phyloP scores from a whole-genome alignment of 2,113 vertebrate genomes.

The Heterochromis multidens region DNA sequence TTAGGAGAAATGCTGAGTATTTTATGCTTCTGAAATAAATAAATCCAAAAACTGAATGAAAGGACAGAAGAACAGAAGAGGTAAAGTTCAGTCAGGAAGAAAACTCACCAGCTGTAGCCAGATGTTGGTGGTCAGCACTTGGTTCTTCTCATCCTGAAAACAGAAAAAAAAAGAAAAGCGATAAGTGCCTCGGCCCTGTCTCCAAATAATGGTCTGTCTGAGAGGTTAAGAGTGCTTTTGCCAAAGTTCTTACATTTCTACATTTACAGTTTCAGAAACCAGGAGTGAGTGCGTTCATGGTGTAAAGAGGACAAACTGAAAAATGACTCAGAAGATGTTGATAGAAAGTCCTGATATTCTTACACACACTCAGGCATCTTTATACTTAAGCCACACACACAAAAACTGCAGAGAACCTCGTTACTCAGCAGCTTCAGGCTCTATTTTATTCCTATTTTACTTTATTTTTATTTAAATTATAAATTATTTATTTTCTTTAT shows the following conservation, averaged over 20 bases:
- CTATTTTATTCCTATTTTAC: too few species aligned
- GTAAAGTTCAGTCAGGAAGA: background rate
- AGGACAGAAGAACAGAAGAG: too few species aligned
- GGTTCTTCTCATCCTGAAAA: conserved; percentile 91
- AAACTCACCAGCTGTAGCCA: conserved; percentile 91
- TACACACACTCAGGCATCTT: too few species aligned
- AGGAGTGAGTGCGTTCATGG: background rate
- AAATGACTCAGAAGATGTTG: background rate
- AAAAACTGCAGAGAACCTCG: too few species aligned
- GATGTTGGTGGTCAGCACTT: conserved; percentile 91
- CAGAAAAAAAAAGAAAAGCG: background rate
- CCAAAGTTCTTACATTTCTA: background rate
- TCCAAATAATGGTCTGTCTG: background rate
- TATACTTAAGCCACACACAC: too few species aligned
- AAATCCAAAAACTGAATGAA: too few species aligned
- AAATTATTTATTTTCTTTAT: too few species aligned
- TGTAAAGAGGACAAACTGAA: background rate
- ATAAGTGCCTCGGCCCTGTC: too few species aligned
- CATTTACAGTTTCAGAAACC: background rate
- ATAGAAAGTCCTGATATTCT: background rate
- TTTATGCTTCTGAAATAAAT: too few species aligned
- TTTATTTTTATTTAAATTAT: too few species aligned
- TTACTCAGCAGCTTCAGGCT: too few species aligned
- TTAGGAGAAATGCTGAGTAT: too few species aligned
- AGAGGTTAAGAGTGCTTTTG: background rate